Evolutionary conservation across 2,888 invertebrate species (phyloP), one percentile per base, ranked within the genome.

Genomic region (Elegia similella): DNA sequence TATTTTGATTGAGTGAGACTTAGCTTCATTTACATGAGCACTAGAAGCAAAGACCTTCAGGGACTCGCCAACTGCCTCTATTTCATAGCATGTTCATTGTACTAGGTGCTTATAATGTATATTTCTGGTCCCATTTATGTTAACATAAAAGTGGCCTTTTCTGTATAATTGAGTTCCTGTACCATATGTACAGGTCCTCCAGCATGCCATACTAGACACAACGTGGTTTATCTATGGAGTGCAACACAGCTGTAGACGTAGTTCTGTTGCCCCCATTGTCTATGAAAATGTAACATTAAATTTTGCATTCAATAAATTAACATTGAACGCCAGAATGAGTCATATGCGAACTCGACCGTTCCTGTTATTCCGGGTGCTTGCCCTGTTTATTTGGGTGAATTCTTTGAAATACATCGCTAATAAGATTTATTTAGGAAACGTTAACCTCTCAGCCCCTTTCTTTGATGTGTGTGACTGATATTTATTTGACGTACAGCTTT

Each of bases 281-380:
- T 23, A 23, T 23, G 12, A 17, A 44, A 17, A 44, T 34, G 38
- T 38, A 10, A 23, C 34, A 47, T 34, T 32, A 55, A 47, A 55
- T 55, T 44, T 38, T 38, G 47, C 42, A 55, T 55, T 63, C 64
- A 63, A 64, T 60, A 67, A 69, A 73, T 69, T 73, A 70, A 73
- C 69, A 66, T 63, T 70, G 73, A 12, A 6, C 73, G 76, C 73
- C 68, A 74, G 64, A 60, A 63, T 82, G 84, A 86, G 74, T 87
- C 84, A 82, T 83, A 82, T 13, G 34, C 72, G 72, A 71, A 68
- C 72, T 80, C 80, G 78, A 81, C 71, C 71, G 67, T 70, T 73
- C 67, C 69, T 61, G 67, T 74, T 79, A 82, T 83, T 84, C 78
- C 75, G 73, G 76, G 72, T 72, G 73, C 68, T 76, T 78, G 82